Base-by-base conservation (phyloP, 2,888 invertebrate species). In the Tetragonula carbonaria region DNA sequence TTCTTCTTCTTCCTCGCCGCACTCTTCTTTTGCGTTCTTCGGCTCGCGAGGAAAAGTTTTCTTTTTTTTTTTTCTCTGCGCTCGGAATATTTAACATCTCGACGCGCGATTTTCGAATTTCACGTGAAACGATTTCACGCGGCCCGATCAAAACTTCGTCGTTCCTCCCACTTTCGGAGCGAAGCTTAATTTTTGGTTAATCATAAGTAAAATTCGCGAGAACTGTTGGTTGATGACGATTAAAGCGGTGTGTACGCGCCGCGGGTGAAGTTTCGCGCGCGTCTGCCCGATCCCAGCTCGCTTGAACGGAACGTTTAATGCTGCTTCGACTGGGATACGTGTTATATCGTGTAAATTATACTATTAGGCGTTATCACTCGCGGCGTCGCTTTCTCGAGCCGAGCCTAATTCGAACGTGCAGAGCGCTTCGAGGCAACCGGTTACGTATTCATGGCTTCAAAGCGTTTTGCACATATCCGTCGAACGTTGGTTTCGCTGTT, bases 261-360 rank as follows among this genome's bases (percentile, higher is more conserved):
- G 23, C 2, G 4, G 62, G 23, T 38, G 53, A 70, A 66, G 59
- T 74, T 28, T 45, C 45, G 45, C 55, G 33, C 33, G 14, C 23
- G 45, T 57, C 33, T 28, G 59, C 33, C 33, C 23, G 71, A 72
- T 50, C 33, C 51, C 33, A n/a, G 21, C 33, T 79, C 51, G 57
- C 16, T 5, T 53, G 45, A 70, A 73, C 18, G 51, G 38, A 38
- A 13, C 23, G 55, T 50, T 70, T 18, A 78, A 74, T 72, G 62
- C 71, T 28, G 76, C 74, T 62, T 18, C 78, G 74, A 57, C 83
- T 87, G 59, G 74, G 63, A 82, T 70, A 74, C 78, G 74, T 75
- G 87, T 80, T 78, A 76, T 80, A 72, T 74, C 50, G 81, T 78
- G 82, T 89, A 87, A 87, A 88, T 89, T 86, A 86, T 88, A 83